Percentiles rank a stretch among this genome's conserved stretches.
These are phyloP conservation scores for Sebastes goodei DNA, from an alignment of 2,797 vertebrate genomes.

Conservation along the genomic window DNA sequence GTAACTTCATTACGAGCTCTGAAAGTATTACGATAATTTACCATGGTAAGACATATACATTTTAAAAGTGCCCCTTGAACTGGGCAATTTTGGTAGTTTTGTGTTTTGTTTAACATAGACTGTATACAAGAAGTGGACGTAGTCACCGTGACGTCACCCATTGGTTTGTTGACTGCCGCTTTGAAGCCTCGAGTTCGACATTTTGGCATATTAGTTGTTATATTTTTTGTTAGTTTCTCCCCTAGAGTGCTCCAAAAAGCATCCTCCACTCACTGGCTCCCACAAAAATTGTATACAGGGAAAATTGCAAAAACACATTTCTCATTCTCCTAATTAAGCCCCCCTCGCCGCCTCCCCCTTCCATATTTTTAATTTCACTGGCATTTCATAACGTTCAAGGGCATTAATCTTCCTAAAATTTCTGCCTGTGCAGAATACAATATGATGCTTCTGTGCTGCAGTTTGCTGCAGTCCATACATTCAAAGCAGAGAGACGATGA, in stretches of 20 bases:
- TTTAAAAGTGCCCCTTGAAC: background rate
- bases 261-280: background rate
- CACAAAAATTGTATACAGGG: background rate
- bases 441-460: background rate
- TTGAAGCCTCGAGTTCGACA: too few relatives aligned
- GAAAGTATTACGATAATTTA: background rate
- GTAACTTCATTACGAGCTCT: background rate
- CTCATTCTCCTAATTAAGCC: conserved; percentile 17
- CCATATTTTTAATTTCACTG: conserved; percentile 21
- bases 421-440: background rate
- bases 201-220: background rate
- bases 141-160: too few relatives aligned
- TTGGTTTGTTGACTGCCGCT: too few relatives aligned
- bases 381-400: conserved; percentile 45
- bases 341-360: background rate
- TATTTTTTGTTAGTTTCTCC: background rate
- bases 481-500: background rate
- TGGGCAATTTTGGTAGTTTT: background rate
- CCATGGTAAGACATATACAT: background rate
- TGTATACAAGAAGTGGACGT: too few relatives aligned
- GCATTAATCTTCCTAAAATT: conserved; percentile 3
- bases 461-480: background rate
- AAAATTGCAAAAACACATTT: conserved; percentile 8
- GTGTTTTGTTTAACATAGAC: background rate
- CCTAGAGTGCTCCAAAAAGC: background rate